Conservation (phyloP, 2,797 vertebrate genomes). For the Hylomyscus alleni region DNA sequence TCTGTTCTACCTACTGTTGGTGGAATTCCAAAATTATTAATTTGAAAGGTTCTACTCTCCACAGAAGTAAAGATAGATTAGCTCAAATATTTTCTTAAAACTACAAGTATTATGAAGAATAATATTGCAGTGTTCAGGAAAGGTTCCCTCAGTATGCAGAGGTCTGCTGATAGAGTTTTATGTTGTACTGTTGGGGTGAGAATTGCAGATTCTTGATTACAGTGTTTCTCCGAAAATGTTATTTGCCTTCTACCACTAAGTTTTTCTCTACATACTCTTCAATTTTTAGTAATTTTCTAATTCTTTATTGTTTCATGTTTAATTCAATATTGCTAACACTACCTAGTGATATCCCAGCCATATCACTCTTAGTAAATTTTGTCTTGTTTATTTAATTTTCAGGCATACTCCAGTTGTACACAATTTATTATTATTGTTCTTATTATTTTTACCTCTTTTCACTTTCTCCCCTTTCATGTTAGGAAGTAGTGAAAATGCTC, state of each 20-base stretch:
- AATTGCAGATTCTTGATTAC: not conserved
- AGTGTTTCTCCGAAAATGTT: not conserved
- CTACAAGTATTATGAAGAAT: not conserved
- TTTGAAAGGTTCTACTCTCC: constrained; percentile 13
- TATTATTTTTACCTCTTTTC: not conserved
- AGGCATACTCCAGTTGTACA: not conserved
- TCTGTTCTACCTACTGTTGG: constrained; percentile 27
- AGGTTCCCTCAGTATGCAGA: not conserved
- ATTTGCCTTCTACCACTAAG: too few relatives aligned
- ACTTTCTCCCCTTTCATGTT: not conserved
- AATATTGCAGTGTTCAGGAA: not conserved
- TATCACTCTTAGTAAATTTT: not conserved
- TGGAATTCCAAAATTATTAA: constrained; percentile 45
- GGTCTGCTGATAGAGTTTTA: not conserved
- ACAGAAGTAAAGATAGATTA: not conserved
- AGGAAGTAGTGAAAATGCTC: not conserved
- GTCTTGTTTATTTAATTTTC: not conserved
- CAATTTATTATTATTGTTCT: too few relatives aligned
- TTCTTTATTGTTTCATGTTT: not conserved
- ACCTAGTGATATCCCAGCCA: not conserved
- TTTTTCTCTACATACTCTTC: not conserved
- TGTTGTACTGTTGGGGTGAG: not conserved
- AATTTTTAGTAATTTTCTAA: not conserved
- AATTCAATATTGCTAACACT: not conserved
- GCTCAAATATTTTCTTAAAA: not conserved